phyloP scores from a whole-genome alignment of 2,113 vertebrate genomes.

The Syrmaticus mikado region DNA sequence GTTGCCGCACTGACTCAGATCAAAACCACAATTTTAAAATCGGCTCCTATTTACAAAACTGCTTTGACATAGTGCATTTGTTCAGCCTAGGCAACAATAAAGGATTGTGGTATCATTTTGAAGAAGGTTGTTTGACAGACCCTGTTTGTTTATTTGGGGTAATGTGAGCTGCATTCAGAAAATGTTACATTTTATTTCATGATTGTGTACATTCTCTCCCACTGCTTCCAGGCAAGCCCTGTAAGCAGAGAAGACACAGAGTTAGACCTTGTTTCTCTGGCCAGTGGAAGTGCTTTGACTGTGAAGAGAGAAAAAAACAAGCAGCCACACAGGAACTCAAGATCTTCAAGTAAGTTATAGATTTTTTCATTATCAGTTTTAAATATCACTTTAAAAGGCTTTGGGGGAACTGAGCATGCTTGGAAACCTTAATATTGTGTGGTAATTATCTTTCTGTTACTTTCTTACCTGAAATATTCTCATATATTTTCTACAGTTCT shows the following conservation, averaged over 20 bases:
- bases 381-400: conserved; percentile 68
- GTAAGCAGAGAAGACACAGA: conserved; percentile 84
- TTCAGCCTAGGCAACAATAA: conserved; percentile 80
- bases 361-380: conserved; percentile 75
- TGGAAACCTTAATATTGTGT: background rate
- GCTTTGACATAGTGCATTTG: conserved; percentile 87
- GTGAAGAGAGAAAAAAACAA: conserved; percentile 79
- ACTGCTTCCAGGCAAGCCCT: conserved; percentile 85
- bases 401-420: conserved; percentile 11
- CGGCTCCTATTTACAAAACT: conserved; percentile 83
- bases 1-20: conserved; percentile 80
- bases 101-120: conserved; percentile 84
- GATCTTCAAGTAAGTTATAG: conserved; percentile 85
- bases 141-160: conserved; percentile 85
- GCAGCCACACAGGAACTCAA: conserved; percentile 77
- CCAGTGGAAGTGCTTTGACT: conserved; percentile 79
- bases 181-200: conserved; percentile 86
- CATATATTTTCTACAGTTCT: background rate
- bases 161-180: conserved; percentile 85
- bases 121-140: conserved; percentile 85
- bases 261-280: conserved; percentile 80
- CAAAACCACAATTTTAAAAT: conserved; percentile 85
- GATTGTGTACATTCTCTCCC: conserved; percentile 85
- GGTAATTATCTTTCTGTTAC: background rate
- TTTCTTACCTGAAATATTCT: conserved; percentile 34